Base-by-base conservation (phyloP, 1,140 invertebrate genomes). In the Globodera ellingtonae region DNA sequence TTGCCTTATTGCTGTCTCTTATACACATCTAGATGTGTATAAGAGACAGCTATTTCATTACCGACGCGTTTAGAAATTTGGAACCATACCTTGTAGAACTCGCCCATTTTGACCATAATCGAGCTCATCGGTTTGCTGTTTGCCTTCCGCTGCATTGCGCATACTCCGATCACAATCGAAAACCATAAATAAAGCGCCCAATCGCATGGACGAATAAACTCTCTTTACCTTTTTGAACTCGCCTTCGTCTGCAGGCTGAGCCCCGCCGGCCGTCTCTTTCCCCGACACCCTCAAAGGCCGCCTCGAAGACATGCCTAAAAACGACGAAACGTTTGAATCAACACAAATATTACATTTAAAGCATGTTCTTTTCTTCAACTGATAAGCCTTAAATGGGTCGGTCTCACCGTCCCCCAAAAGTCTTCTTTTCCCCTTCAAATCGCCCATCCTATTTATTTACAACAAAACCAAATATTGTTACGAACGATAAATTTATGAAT, bases 101-200 rank as follows among this genome's bases (percentile, higher is more conserved):
- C 87, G n/a, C 84, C 35, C 44, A 88, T 85, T 74, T 87, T 88
- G 18, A 56, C 66, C 85, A 88, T 89, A 21, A 88, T 88, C 9
- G 88, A 86, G 35, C 75, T 62, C 87, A 88, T 88, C 46, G 87
- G 87, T 72, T 88, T 88, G 73, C 83, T 84, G 13, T 86, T 87
- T 15, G 87, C 88, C 71, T 88, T 88, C 47, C 88, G 71, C 15
- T 88, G 72, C 87, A 88, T 88, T 4, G 87, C 88, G 72, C 87
- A 88, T 3, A 88, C 82, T 50, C 86, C 88, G 46, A 88, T 85
- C 7, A 85, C 80, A 65, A 88, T 89, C 87, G 89, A 21, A 62
- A 62, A 62, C 4, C 9, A 9, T 0, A 52, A 15, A 62, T 18
- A 15, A 18, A 0, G 18, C 10, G 56, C 6, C 13, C 0, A 18